Base-by-base conservation (phyloP, 2,888 invertebrate genomes). In the Acholoe squamosa region DNA sequence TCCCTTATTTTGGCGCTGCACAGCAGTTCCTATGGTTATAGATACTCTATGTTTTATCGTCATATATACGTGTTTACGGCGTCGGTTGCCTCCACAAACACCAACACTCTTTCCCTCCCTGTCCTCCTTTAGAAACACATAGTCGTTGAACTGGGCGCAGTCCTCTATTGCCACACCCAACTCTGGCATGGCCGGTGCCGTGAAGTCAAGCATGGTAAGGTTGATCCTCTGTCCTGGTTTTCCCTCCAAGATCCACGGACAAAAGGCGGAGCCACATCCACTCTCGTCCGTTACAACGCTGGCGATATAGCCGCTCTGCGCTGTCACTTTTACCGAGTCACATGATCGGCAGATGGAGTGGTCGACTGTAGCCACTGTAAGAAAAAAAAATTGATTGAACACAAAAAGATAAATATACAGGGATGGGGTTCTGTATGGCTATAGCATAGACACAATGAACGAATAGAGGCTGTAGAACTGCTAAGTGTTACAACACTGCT, bases 221-320 rank as follows among this genome's bases (percentile, higher is more conserved):
- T 90, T 90, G 90, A 90, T 90, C 54, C 28, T 52, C 33, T 90
- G 90, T 10, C 90, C 90, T 7, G 84, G 56, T 52, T 84, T 51
- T 5, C 80, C 90, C 80, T 90, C 90, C 43, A 90, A 34, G 76
- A 90, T 90, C 90, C 90, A 90, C 16, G 90, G 90, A 33, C 90
- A 90, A 80, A 71, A 76, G 77, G 77, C 90, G 25, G 52, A 54
- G 22, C 90, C 90, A 34, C 90, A 90, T 1, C 80, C 80, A 22
- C 76, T 80, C 56, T 80, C 84, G 54, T 90, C 77, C 31, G 90
- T 90, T 22, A 90, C 84, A 28, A 90, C 90, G 56, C 90, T 90
- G 77, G 80, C 80, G 80, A 90, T 90, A 56, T 80, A 90, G 28
- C 90, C 90, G 77, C 54, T 51, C 16, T 33, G 80, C 7, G 77